A percentile compares a stretch with the other conserved stretches of the same genome.
phyloP scores from a whole-genome alignment of 2,113 vertebrate species.

The Pterocles gutturalis region DNA sequence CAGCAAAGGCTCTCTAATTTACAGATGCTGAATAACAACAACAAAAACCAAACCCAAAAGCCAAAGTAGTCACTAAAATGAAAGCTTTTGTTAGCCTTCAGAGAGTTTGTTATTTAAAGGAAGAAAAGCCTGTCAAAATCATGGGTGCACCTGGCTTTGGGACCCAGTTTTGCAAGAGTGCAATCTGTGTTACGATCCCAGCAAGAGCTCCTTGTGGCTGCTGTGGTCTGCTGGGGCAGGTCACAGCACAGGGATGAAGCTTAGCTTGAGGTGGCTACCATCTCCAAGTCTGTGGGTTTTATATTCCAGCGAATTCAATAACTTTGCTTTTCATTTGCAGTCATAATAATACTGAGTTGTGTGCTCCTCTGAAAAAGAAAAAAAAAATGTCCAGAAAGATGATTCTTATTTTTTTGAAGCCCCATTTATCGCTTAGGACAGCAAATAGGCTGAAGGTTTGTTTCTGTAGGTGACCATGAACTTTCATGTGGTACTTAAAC shows the following conservation, averaged over 20 bases:
- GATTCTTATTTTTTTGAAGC: not conserved
- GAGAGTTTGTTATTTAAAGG: not conserved
- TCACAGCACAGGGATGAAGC: not conserved
- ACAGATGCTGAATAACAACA: not conserved
- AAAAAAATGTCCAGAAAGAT: not conserved
- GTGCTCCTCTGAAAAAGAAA: not conserved
- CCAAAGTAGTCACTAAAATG: not conserved
- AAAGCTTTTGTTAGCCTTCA: not conserved
- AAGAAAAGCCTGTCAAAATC: not conserved
- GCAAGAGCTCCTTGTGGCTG: accelerated
- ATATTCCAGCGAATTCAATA: not conserved
- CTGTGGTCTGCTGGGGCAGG: not conserved
- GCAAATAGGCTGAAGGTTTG: not conserved
- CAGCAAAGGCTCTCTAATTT: not conserved
- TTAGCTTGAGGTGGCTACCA: not conserved
- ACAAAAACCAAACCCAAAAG: not conserved
- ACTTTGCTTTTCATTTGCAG: not conserved
- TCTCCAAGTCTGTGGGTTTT: not conserved
- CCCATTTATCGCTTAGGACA: not conserved
- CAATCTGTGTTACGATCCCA: not conserved
- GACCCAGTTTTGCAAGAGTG: not conserved
- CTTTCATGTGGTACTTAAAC: not conserved
- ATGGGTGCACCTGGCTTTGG: not conserved
- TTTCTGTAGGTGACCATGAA: not conserved
- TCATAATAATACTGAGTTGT: not conserved